Evolutionary conservation across 2,797 vertebrate genomes (phyloP).

Genomic region (Parambassis ranga): DNA sequence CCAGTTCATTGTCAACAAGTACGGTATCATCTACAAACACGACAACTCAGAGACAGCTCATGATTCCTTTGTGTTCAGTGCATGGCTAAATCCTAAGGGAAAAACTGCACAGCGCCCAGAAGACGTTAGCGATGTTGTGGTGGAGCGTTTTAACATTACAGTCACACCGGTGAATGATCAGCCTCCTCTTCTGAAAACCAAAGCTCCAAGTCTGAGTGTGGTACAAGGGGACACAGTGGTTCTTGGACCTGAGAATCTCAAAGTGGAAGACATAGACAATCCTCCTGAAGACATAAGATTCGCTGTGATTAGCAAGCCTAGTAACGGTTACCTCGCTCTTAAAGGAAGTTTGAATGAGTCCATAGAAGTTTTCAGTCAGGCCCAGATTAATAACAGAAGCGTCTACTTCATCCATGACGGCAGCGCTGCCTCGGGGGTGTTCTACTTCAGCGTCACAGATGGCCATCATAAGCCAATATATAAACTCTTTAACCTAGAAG

Average conservation of each 20-base stretch:
- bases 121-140: conserved; percentile 75
- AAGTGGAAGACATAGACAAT: conserved; percentile 88
- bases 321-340: conserved; percentile 88
- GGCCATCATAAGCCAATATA: conserved; percentile 89
- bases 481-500: conserved; percentile 90
- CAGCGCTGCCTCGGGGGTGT: conserved; percentile 84
- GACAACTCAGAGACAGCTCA: conserved; percentile 87
- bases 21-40: conserved; percentile 86
- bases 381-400: conserved; percentile 81
- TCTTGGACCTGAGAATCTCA: conserved; percentile 82
- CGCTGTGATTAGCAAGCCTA: conserved; percentile 83
- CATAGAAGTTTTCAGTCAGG: conserved; percentile 85
- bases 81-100: conserved; percentile 87
- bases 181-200: conserved; percentile 88
- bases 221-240: conserved; percentile 82
- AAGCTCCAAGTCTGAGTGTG: conserved; percentile 81
- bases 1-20: conserved; percentile 87
- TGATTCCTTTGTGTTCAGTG: conserved; percentile 85
- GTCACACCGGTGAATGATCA: conserved; percentile 87
- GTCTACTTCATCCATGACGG: conserved; percentile 91
- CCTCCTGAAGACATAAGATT: conserved; percentile 85
- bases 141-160: conserved; percentile 88
- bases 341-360: conserved; percentile 73
- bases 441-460: conserved; percentile 93
- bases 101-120: conserved; percentile 78